Conservation (phyloP, 2,888 invertebrate species). For the Lepidonotus clava region DNA sequence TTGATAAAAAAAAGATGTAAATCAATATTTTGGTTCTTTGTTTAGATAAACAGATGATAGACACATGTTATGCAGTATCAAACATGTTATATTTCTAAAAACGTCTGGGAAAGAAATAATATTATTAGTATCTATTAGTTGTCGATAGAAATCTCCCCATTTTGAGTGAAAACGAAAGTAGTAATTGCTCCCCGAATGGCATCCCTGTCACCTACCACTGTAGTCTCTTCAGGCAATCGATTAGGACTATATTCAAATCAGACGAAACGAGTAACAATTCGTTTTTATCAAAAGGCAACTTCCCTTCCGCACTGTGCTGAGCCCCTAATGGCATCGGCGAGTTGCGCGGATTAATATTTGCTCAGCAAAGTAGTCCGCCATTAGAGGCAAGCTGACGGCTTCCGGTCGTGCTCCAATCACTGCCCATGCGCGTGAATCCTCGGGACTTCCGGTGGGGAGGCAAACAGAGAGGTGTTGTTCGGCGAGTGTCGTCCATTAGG, state of each 20-base stretch:
- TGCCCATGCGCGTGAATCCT: neutral
- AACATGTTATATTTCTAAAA: no score
- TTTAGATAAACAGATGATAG: no score
- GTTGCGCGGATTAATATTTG: constrained; percentile 49
- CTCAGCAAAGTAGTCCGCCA: constrained; percentile 45
- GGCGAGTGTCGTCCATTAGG: constrained; percentile 32
- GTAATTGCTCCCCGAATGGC: no score
- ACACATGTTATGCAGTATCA: no score
- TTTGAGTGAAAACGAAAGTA: no score
- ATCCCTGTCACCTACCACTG: neutral
- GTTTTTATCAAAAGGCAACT: neutral
- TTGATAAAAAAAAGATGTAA: no score
- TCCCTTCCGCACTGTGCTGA: neutral
- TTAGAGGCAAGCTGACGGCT: neutral
- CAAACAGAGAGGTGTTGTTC: constrained; percentile 38
- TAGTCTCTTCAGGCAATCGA: neutral
- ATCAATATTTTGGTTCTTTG: no score
- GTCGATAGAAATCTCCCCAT: no score
- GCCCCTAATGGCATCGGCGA: constrained; percentile 29
- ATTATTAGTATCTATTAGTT: no score
- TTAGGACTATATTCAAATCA: no score
- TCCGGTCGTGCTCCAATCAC: constrained; percentile 28
- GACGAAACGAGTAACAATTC: neutral
- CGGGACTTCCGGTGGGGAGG: constrained; percentile 15
- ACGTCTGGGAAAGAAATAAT: no score